Evolutionary conservation across 2,888 invertebrate species (phyloP).

Genomic region (Odontocerum albicorne): DNA sequence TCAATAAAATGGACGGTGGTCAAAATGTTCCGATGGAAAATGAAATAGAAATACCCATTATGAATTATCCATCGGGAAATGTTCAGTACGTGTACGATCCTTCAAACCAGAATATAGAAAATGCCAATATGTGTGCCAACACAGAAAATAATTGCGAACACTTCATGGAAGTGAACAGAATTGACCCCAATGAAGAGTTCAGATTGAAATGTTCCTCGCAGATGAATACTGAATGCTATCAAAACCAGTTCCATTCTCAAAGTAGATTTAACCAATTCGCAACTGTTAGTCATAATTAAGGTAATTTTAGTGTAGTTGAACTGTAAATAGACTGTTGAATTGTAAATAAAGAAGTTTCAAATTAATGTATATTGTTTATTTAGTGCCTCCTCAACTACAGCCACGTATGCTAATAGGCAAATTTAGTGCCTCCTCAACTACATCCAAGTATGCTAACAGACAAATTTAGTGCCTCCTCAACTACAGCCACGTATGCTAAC

Average conservation of each 20-base stretch:
- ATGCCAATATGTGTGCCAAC: neutral
- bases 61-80: slow-evolving; percentile 38
- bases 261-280: slow-evolving; percentile 35
- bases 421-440: too few relatives aligned
- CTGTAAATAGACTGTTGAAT: too few relatives aligned
- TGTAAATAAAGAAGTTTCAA: too few relatives aligned
- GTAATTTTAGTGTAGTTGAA: too few relatives aligned
- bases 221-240: slow-evolving; percentile 32
- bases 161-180: slow-evolving; percentile 23
- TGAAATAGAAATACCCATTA: slow-evolving; percentile 46
- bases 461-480: too few relatives aligned
- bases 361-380: too few relatives aligned
- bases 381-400: too few relatives aligned
- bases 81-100: slow-evolving; percentile 35
- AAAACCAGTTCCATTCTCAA: slow-evolving; percentile 25
- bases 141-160: slow-evolving; percentile 18
- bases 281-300: slow-evolving; percentile 29
- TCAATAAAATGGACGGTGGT: slow-evolving; percentile 40
- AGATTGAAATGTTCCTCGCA: slow-evolving; percentile 27
- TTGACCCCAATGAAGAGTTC: slow-evolving; percentile 22
- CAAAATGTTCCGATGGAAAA: slow-evolving; percentile 43
- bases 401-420: too few relatives aligned
- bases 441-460: too few relatives aligned
- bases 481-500: too few relatives aligned
- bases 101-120: slow-evolving; percentile 15